Percentiles rank a stretch among this genome's conserved stretches.
These are phyloP conservation scores for Stomatorhinus walkeri DNA, from an alignment of 2,797 vertebrate genomes.

Conservation along the genomic window DNA sequence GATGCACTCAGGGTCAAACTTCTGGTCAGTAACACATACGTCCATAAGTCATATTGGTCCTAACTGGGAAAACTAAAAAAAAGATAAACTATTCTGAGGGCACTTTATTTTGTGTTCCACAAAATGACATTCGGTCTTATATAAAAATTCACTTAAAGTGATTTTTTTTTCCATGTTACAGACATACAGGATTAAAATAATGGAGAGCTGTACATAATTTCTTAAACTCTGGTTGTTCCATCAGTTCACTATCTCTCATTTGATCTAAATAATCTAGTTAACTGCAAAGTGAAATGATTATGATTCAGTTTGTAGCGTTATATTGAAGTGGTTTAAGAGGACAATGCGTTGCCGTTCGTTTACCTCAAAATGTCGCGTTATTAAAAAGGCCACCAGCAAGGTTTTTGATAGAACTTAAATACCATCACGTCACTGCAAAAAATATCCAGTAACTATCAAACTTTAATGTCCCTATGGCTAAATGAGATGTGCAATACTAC, in stretches of 20 bases:
- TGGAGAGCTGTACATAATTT: not conserved
- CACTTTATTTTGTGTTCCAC: not conserved
- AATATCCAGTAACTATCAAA: not conserved
- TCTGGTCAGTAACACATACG: not conserved
- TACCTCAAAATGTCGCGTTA: not conserved
- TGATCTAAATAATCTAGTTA: not conserved
- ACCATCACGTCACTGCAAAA: not conserved
- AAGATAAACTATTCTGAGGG: not conserved
- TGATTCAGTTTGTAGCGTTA: not conserved
- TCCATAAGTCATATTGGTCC: not conserved
- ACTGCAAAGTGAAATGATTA: not conserved
- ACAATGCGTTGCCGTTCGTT: not conserved
- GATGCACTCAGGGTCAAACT: not conserved
- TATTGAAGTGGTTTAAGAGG: not conserved
- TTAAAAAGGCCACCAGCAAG: not conserved
- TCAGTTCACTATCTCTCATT: not conserved
- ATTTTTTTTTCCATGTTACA: not conserved
- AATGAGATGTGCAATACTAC: not conserved
- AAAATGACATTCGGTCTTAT: not conserved
- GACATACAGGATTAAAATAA: not conserved
- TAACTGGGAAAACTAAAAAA: not conserved
- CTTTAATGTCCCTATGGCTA: not conserved
- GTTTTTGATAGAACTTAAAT: not conserved
- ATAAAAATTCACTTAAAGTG: not conserved
- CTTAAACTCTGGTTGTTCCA: not conserved